Evolutionary conservation across 2,888 invertebrate genomes (phyloP).

Genomic region (Spisula solida): DNA sequence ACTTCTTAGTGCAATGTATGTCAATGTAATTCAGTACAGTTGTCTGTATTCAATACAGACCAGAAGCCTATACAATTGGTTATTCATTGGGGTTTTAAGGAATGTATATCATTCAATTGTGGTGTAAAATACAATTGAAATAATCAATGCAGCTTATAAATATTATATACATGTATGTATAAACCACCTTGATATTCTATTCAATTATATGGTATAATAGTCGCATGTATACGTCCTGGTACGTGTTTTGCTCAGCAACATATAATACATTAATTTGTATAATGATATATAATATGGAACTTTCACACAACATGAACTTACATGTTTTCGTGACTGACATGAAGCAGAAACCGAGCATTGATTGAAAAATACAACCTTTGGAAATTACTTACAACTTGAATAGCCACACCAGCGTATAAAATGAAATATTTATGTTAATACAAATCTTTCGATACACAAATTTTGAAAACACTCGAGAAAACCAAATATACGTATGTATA

Average conservation of each 20-base stretch:
- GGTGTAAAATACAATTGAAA: background rate
- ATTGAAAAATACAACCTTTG: background rate
- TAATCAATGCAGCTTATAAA: conserved; percentile 2
- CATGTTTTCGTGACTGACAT: too few species aligned
- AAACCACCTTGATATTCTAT: background rate
- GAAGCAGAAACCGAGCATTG: background rate
- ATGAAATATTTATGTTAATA: background rate
- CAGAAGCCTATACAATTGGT: too few species aligned
- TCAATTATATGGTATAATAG: background rate
- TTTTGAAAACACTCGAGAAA: background rate
- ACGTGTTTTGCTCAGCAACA: too few species aligned
- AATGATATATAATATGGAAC: too few species aligned
- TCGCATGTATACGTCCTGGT: too few species aligned
- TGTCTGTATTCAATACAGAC: too few species aligned
- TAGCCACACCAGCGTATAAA: background rate
- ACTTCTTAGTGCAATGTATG: too few species aligned
- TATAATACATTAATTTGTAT: too few species aligned
- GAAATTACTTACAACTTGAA: background rate
- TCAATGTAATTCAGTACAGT: too few species aligned
- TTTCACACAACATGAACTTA: too few species aligned
- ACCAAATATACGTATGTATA: background rate
- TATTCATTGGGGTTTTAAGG: too few species aligned
- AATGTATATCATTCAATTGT: background rate
- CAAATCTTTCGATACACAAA: background rate
- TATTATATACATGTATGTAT: background rate